Evolutionary conservation across 1,140 invertebrate genomes (phyloP), one percentile per base, ranked within the genome.

Genomic region (Wiebesia pumilae): DNA sequence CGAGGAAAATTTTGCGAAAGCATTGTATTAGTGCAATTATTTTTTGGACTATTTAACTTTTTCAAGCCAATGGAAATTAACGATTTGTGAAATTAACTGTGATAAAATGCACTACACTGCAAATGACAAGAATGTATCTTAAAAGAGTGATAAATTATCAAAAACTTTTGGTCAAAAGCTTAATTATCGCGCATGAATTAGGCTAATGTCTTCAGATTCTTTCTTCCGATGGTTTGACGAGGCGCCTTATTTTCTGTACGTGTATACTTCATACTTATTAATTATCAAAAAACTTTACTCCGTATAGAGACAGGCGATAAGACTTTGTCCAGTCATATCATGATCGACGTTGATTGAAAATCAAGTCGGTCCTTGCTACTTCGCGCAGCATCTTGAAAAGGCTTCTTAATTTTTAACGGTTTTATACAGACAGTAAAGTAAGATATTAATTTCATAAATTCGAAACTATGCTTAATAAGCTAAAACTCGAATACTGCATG

Each of bases 61-160:
- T 82, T n/a, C 40, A 62, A 67, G 40, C 69, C 43, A 43, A 78
- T 67, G 58, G 43, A 54, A 85, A 71, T 38, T 35, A 80, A 82
- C 38, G 38, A 67, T 81, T 86, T 84, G 47, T 58, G 38, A 84
- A 85, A 87, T 81, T 84, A 83, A n/a, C 88, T 88, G 88, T 88
- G 88, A 88, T 88, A 87, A 58, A 83, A 65, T 67, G 54, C 35
- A 77, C 54, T 82, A 24, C 40, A 62, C 21, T 71, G 65, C 47
- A 85, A 51, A 69, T 35, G 58, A 84, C 67, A 65, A 16, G 51
- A 77, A 84, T 33, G 35, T 58, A 40, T 67, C 12, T 79, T 16
- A 51, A 33, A 33, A 51, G 0, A 35, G 24, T 67, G 75, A 78
- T 79, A 79, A 35, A 84, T 38, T 67, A 10, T 33, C 43, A 12